These are phyloP conservation scores for Camptogramma bilineatum DNA, from an alignment of 2,888 invertebrate species.

Conservation along the genomic window DNA sequence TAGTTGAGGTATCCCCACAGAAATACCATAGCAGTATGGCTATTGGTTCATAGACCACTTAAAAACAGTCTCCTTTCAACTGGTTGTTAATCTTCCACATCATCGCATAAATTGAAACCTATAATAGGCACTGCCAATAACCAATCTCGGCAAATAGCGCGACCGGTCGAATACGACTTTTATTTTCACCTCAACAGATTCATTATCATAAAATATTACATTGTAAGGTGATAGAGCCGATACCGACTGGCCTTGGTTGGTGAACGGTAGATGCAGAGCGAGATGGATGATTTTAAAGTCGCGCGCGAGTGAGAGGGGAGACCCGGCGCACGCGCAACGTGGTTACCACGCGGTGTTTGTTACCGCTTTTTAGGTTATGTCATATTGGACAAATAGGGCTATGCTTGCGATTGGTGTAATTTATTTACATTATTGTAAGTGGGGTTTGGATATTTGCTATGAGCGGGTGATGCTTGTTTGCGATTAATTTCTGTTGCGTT, in stretches of 20 bases:
- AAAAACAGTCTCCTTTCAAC: too few relatives aligned
- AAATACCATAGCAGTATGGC: too few relatives aligned
- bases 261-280: conserved; percentile 38
- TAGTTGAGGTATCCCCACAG: too few relatives aligned
- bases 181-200: conserved; percentile 35
- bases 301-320: conserved; percentile 49
- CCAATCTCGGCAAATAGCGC: conserved; percentile 6
- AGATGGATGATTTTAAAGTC: conserved; percentile 11
- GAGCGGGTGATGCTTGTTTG: conserved; percentile 5
- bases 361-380: conserved; percentile 67
- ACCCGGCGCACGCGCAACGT: conserved; percentile 68
- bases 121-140: conserved; percentile 21
- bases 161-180: conserved; percentile 33
- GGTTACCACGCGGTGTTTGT: conserved; percentile 59
- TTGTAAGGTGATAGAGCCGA: conserved; percentile 36
- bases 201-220: conserved; percentile 43
- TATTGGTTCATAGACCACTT: too few relatives aligned
- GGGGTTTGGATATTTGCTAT: conserved; percentile 7
- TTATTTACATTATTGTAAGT: conserved; percentile 3
- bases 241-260: conserved; percentile 41
- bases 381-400: conserved; percentile 35
- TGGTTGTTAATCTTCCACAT: not conserved
- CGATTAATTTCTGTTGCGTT: not conserved
- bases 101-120: not conserved
- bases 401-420: conserved; percentile 8